Percentiles rank a stretch among this genome's conserved stretches.
Conservation (phyloP, 2,888 invertebrate species). For the Anodontia alba region DNA sequence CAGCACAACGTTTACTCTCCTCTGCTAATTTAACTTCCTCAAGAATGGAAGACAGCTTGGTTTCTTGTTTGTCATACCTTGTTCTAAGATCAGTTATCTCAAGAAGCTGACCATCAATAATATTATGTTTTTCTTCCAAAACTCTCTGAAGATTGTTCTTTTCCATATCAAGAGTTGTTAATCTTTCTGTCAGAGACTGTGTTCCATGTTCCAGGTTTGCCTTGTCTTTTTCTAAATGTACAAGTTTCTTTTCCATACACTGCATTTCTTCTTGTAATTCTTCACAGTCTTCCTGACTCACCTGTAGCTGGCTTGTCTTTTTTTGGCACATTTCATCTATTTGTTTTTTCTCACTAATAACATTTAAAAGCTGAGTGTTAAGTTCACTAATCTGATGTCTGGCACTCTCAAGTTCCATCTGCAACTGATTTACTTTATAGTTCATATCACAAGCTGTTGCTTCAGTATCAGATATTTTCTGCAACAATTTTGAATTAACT, state of each 20-base stretch:
- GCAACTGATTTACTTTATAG: background rate
- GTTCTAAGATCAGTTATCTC: background rate
- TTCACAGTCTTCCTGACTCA: conserved; percentile 52
- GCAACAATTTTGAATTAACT: background rate
- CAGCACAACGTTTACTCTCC: background rate
- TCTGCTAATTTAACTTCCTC: conserved; percentile 26
- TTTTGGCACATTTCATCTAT: conserved; percentile 53
- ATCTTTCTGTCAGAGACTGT: conserved; percentile 39
- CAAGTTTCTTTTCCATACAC: conserved; percentile 40
- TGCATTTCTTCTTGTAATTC: conserved; percentile 41
- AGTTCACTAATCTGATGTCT: conserved; percentile 18
- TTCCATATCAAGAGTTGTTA: conserved; percentile 54
- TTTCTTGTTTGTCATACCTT: background rate
- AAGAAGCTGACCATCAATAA: conserved; percentile 29
- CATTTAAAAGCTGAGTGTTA: conserved; percentile 22
- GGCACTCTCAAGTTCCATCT: background rate
- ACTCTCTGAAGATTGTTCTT: conserved; percentile 28
- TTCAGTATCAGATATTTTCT: conserved; percentile 6
- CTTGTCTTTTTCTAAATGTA: conserved; percentile 55
- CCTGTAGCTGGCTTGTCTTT: conserved; percentile 46
- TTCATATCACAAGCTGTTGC: conserved; percentile 13
- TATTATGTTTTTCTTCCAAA: conserved; percentile 48
- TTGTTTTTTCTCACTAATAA: conserved; percentile 41
- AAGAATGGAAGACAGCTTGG: conserved; percentile 32
- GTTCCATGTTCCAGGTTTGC: conserved; percentile 35